Evolutionary conservation across 2,797 vertebrate genomes (phyloP).

Genomic region (Oreochromis grahami): DNA sequence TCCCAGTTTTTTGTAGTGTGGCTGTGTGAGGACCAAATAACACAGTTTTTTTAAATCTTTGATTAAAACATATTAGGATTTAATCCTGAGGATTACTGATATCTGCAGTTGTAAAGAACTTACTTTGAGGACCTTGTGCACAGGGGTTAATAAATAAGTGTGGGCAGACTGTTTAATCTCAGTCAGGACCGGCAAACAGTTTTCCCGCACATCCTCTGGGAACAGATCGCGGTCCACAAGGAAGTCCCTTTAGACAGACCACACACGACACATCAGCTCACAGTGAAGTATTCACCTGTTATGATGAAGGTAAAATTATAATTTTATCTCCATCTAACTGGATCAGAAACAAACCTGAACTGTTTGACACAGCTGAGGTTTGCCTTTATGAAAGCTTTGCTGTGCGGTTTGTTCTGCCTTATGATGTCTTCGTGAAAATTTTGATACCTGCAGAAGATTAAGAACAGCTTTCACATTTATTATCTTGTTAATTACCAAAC

Average conservation of each 20-base stretch:
- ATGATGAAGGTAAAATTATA: no score
- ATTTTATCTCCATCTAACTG: rapidly evolving
- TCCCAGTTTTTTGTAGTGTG: slow-evolving; percentile 61
- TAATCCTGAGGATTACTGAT: background rate
- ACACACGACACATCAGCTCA: background rate
- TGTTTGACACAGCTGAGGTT: slow-evolving; percentile 78
- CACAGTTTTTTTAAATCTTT: no score
- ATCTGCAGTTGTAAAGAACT: background rate
- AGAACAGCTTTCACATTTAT: no score
- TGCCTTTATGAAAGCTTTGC: slow-evolving; percentile 77
- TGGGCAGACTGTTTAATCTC: slow-evolving; percentile 51
- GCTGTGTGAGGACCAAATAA: slow-evolving; percentile 25
- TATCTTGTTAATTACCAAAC: no score
- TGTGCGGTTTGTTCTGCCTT: slow-evolving; percentile 66
- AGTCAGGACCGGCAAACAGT: slow-evolving; percentile 38
- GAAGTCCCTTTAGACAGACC: slow-evolving; percentile 51
- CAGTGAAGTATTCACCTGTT: no score
- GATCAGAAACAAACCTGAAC: slow-evolving; percentile 75
- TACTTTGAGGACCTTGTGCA: slow-evolving; percentile 69
- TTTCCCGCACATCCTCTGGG: slow-evolving; percentile 8
- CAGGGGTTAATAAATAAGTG: slow-evolving; percentile 28
- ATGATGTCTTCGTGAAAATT: slow-evolving; percentile 75
- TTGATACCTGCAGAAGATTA: slow-evolving; percentile 6
- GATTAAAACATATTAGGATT: no score
- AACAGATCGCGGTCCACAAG: slow-evolving; percentile 41